A percentile compares a stretch with the other conserved stretches of the same genome.
These are phyloP conservation scores for Gryllus longicercus DNA, from an alignment of 2,888 invertebrate genomes.

Conservation along the genomic window DNA sequence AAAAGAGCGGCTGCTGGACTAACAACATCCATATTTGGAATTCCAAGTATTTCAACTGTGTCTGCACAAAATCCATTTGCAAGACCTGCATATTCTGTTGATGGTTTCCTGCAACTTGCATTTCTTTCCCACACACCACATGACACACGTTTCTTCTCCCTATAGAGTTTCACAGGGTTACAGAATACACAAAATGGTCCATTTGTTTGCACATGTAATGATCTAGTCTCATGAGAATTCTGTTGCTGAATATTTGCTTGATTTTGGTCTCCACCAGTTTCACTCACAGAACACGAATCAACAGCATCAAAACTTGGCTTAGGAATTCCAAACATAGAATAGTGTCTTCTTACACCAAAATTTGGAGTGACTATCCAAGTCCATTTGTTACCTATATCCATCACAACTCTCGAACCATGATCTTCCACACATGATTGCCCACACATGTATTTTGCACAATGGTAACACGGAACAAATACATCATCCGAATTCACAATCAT, in stretches of 20 bases:
- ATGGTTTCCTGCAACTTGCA: constrained; percentile 32
- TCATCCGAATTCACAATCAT: constrained; percentile 46
- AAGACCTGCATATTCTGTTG: constrained; percentile 46
- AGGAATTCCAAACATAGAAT: constrained; percentile 47
- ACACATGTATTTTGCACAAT: constrained; percentile 48
- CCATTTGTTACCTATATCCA: constrained; percentile 49
- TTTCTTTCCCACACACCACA: constrained; percentile 36
- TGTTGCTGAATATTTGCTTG: background rate
- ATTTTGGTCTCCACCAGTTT: background rate
- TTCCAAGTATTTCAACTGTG: constrained; percentile 45
- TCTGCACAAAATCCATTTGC: constrained; percentile 48
- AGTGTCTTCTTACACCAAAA: constrained; percentile 45
- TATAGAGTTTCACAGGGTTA: constrained; percentile 46
- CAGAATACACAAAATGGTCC: constrained; percentile 48
- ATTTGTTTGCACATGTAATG: constrained; percentile 40
- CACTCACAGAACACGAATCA: background rate
- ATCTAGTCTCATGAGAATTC: background rate
- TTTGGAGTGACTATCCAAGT: constrained; percentile 48
- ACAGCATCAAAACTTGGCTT: constrained; percentile 36
- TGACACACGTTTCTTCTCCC: constrained; percentile 45
- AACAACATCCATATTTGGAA: constrained; percentile 47
- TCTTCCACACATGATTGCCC: constrained; percentile 47
- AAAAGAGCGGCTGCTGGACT: constrained; percentile 48
- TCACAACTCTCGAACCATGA: constrained; percentile 46
- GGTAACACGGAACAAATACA: constrained; percentile 46